Conservation (phyloP, 2,888 invertebrate genomes). For the Aleiodes leptofemur region DNA sequence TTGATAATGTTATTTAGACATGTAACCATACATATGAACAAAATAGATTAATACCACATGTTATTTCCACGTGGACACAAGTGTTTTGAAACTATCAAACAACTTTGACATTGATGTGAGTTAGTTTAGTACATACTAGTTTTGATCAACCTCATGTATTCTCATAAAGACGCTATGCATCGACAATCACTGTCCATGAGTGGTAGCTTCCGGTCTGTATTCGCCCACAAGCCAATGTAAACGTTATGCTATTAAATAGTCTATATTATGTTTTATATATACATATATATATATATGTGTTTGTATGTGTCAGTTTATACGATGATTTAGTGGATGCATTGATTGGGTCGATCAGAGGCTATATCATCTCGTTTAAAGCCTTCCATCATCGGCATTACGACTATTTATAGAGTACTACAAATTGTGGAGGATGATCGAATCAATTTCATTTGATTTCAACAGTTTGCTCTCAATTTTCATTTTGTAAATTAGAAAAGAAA, state of each 20-base stretch:
- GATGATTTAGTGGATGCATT: constrained; percentile 75
- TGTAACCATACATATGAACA: background rate
- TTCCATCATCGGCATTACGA: constrained; percentile 71
- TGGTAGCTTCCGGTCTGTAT: constrained; percentile 71
- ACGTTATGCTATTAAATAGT: constrained; percentile 62
- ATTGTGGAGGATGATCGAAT: constrained; percentile 68
- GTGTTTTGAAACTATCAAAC: constrained; percentile 18
- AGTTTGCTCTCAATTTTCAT: constrained; percentile 40
- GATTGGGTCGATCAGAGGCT: constrained; percentile 75
- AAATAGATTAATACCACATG: background rate
- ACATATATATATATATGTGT: too few relatives aligned
- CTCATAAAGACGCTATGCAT: constrained; percentile 72
- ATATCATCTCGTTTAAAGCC: constrained; percentile 73
- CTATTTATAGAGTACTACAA: constrained; percentile 70
- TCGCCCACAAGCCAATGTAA: constrained; percentile 66
- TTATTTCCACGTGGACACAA: constrained; percentile 4
- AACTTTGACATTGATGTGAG: constrained; percentile 29
- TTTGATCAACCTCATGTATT: constrained; percentile 52
- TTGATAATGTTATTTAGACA: too few relatives aligned
- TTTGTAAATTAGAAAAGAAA: background rate
- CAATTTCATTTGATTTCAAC: constrained; percentile 64
- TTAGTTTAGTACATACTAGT: constrained; percentile 27
- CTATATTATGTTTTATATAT: constrained; percentile 9
- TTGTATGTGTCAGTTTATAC: constrained; percentile 72
- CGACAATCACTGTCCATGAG: constrained; percentile 73